Evolutionary conservation across 2,113 vertebrate genomes (phyloP).

Genomic region (Peromyscus maniculatus): DNA sequence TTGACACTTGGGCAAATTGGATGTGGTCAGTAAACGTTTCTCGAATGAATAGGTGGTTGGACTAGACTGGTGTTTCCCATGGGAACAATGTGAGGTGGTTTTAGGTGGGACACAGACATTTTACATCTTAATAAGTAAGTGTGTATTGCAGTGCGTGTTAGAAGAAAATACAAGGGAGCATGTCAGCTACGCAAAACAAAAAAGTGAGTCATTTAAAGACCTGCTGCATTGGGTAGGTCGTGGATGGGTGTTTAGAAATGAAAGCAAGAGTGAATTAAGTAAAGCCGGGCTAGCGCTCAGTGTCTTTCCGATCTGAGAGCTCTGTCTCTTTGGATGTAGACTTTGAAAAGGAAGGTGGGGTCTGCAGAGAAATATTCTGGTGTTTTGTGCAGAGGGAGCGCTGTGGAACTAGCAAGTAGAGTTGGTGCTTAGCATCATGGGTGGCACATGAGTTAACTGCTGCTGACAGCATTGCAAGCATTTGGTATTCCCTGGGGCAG

Average conservation of each 20-base stretch:
- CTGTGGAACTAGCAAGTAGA: neutral
- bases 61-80: neutral
- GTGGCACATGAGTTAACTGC: neutral
- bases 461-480: neutral
- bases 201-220: neutral
- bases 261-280: neutral
- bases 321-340: neutral
- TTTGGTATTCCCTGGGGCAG: neutral
- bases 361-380: neutral
- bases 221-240: neutral
- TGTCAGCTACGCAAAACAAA: neutral
- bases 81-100: neutral
- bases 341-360: neutral
- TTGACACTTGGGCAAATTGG: neutral
- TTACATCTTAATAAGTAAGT: neutral
- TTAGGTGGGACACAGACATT: neutral
- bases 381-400: neutral
- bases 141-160: neutral
- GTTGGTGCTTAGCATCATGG: neutral
- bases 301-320: neutral
- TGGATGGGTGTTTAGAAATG: neutral
- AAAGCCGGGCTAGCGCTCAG: neutral
- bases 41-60: neutral
- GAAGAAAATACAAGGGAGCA: neutral
- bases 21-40: neutral